phyloP scores from a whole-genome alignment of 2,113 vertebrate species.

The Clarias gariepinus region DNA sequence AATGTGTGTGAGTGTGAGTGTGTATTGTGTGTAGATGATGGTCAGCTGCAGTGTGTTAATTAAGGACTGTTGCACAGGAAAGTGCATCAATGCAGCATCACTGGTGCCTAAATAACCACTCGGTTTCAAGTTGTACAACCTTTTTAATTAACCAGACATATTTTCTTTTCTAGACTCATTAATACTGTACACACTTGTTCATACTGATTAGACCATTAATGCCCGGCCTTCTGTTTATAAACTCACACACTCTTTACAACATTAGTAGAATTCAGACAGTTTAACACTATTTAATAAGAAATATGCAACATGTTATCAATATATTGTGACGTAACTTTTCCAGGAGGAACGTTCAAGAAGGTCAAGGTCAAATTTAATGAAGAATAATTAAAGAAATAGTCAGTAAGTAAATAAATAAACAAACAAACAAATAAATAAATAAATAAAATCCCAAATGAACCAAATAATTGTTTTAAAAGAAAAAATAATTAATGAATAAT shows the following conservation, averaged over 20 bases:
- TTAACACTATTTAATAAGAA: not conserved
- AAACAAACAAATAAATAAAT: not conserved
- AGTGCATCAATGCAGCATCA: not conserved
- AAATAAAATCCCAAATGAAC: not conserved
- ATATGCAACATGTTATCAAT: too few species aligned
- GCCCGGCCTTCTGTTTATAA: not conserved
- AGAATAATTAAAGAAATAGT: not conserved
- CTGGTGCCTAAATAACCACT: not conserved
- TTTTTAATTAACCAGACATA: not conserved
- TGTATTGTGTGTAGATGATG: not conserved
- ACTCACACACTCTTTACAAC: not conserved
- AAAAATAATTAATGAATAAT: not conserved
- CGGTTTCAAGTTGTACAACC: not conserved
- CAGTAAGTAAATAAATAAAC: too few species aligned
- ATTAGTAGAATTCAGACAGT: not conserved
- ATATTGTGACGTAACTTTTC: not conserved
- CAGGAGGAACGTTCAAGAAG: not conserved
- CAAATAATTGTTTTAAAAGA: not conserved
- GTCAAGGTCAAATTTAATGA: not conserved
- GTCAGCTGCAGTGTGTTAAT: not conserved
- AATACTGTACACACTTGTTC: too few species aligned
- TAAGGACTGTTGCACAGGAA: not conserved
- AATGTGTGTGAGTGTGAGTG: too few species aligned
- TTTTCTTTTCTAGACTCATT: too few species aligned
- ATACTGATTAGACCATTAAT: not conserved